A percentile compares a stretch with the other conserved stretches of the same genome.
These are phyloP conservation scores for Loripinus fragilis DNA, from an alignment of 2,888 invertebrate species.

Conservation along the genomic window DNA sequence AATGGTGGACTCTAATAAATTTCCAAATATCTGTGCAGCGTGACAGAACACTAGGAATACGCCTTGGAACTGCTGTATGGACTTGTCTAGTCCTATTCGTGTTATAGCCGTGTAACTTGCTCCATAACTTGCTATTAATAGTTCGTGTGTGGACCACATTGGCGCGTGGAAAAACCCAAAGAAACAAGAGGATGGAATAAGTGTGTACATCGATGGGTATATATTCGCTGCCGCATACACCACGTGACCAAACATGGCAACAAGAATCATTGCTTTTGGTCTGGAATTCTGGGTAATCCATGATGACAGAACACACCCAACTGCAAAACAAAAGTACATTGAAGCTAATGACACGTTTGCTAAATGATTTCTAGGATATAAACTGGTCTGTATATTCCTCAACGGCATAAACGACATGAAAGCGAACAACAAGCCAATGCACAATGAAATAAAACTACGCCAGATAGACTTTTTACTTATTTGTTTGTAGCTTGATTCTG, in stretches of 20 bases:
- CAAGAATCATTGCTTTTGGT: conserved; percentile 73
- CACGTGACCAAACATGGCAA: conserved; percentile 75
- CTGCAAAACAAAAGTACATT: conserved; percentile 73
- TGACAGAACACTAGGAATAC: conserved; percentile 77
- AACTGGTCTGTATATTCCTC: conserved; percentile 74
- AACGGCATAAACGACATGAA: conserved; percentile 70
- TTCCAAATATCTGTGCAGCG: conserved; percentile 76
- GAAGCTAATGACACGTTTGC: conserved; percentile 72
- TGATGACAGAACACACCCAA: conserved; percentile 72
- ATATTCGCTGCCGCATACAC: conserved; percentile 74
- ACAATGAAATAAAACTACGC: conserved; percentile 67
- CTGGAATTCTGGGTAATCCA: conserved; percentile 71
- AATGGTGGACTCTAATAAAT: conserved; percentile 72
- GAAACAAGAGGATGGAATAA: conserved; percentile 72
- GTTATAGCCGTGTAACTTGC: conserved; percentile 74
- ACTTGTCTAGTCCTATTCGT: conserved; percentile 68
- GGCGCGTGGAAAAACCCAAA: conserved; percentile 77
- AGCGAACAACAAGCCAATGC: conserved; percentile 64
- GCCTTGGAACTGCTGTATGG: conserved; percentile 75
- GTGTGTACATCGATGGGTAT: conserved; percentile 73
- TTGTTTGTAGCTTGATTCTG: conserved; percentile 51
- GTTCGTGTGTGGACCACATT: conserved; percentile 75
- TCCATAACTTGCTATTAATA: conserved; percentile 74
- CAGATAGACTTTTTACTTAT: conserved; percentile 65
- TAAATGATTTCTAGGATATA: conserved; percentile 67